These are phyloP conservation scores for Platichthys flesus DNA, from an alignment of 2,113 vertebrate species.

Conservation along the genomic window DNA sequence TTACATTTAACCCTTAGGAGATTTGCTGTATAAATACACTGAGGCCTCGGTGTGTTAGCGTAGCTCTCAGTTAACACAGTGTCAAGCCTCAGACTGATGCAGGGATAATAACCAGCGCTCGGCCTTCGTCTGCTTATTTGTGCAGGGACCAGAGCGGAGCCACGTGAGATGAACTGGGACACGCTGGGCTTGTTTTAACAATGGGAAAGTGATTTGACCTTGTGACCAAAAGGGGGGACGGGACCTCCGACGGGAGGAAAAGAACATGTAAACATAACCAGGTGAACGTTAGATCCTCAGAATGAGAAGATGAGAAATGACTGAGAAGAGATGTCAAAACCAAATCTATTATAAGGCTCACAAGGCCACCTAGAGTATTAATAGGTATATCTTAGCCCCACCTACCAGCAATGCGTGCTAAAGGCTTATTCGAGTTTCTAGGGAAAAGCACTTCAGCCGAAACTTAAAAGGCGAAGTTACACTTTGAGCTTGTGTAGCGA, in stretches of 20 bases:
- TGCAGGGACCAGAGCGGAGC: conserved; percentile 25
- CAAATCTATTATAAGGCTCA: too few species aligned
- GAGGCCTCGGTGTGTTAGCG: conserved; percentile 31
- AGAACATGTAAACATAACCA: too few species aligned
- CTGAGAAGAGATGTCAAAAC: too few species aligned
- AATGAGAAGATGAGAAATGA: too few species aligned
- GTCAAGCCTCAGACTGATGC: conserved; percentile 40
- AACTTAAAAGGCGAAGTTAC: too few species aligned
- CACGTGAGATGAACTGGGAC: conserved; percentile 46
- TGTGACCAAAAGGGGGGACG: neutral
- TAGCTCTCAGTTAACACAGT: conserved; percentile 46
- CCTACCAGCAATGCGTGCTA: too few species aligned
- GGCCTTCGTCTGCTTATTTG: conserved; percentile 44
- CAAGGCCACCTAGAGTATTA: too few species aligned
- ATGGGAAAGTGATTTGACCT: conserved; percentile 46
- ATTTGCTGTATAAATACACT: conserved; percentile 60
- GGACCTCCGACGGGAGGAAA: neutral
- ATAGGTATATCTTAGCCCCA: too few species aligned
- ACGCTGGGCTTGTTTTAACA: conserved; percentile 51
- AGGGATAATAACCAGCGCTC: conserved; percentile 45
- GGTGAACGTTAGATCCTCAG: too few species aligned
- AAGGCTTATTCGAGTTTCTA: too few species aligned
- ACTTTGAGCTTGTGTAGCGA: too few species aligned
- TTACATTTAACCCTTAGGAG: conserved; percentile 22
- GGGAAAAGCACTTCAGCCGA: too few species aligned